Percentiles rank a stretch among this genome's conserved stretches.
phyloP scores from a whole-genome alignment of 37 sponge, comb jelly and placozoan species.

The Bolinopsis microptera region DNA sequence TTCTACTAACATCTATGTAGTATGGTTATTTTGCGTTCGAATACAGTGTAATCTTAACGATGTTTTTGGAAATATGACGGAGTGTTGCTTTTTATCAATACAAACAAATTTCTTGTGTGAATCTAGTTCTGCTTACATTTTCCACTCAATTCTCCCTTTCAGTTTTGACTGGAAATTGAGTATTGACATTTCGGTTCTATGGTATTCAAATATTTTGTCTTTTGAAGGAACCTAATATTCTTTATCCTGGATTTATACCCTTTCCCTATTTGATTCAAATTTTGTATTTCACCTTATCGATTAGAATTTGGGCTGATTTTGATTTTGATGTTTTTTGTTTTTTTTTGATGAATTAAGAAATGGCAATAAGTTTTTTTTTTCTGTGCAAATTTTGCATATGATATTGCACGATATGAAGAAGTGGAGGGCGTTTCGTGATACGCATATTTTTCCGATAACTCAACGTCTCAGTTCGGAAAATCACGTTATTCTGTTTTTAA shows the following conservation, averaged over 20 bases:
- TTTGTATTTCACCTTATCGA: not conserved
- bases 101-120: no score
- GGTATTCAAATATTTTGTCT: no score
- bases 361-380: no score
- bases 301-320: not conserved
- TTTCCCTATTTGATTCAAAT: not conserved
- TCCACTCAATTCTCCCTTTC: not conserved
- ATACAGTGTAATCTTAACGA: no score
- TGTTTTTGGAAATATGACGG: no score
- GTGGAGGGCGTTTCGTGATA: not conserved
- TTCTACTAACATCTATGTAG: no score
- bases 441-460: not conserved
- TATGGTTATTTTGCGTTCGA: no score
- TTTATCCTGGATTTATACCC: not conserved
- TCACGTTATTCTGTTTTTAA: not conserved
- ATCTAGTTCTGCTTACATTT: not conserved
- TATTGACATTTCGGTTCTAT: no score
- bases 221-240: not conserved
- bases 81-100: no score
- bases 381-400: not conserved
- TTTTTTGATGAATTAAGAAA: no score
- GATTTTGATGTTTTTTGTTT: not conserved
- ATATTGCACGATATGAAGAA: not conserved
- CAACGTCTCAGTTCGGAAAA: not conserved
- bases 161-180: no score